These are phyloP conservation scores for Capromys pilorides DNA, from an alignment of 2,797 vertebrate genomes.

Conservation along the genomic window DNA sequence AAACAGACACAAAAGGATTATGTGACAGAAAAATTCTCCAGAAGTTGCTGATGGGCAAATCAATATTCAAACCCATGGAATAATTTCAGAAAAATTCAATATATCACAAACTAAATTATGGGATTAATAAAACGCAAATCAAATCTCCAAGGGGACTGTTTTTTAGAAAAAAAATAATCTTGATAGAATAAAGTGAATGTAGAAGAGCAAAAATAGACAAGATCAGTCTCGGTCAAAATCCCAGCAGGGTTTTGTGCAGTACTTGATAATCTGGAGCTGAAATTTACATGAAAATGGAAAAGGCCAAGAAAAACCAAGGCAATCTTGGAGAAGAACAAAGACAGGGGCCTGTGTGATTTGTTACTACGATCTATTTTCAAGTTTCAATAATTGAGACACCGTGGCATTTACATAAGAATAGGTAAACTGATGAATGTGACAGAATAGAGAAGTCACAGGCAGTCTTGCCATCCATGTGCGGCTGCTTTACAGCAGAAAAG, in stretches of 20 bases:
- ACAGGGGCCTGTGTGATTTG: neutral
- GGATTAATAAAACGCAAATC: slow-evolving; percentile 67
- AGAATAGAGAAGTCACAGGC: neutral
- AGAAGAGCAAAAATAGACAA: slow-evolving; percentile 55
- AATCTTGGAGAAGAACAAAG: neutral
- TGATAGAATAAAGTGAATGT: slow-evolving; percentile 65
- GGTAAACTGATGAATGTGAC: neutral
- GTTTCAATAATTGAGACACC: slow-evolving; percentile 21
- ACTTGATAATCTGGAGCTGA: slow-evolving; percentile 54
- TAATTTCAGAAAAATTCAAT: slow-evolving; percentile 59
- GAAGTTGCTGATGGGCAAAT: slow-evolving; percentile 32
- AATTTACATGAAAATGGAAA: slow-evolving; percentile 17
- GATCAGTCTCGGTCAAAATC: slow-evolving; percentile 25
- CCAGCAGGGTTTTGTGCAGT: neutral
- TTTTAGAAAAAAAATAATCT: neutral
- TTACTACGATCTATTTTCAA: neutral
- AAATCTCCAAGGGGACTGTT: slow-evolving; percentile 50
- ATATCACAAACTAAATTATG: slow-evolving; percentile 62
- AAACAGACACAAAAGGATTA: slow-evolving; percentile 3
- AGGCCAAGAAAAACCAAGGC: neutral
- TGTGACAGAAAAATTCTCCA: neutral
- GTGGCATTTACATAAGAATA: neutral
- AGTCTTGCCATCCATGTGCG: rapidly evolving
- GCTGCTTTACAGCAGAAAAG: too few relatives aligned
- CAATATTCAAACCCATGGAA: slow-evolving; percentile 59